Evolutionary conservation across 2,113 vertebrate species (phyloP).

Genomic region (Actenoides lindsayi): DNA sequence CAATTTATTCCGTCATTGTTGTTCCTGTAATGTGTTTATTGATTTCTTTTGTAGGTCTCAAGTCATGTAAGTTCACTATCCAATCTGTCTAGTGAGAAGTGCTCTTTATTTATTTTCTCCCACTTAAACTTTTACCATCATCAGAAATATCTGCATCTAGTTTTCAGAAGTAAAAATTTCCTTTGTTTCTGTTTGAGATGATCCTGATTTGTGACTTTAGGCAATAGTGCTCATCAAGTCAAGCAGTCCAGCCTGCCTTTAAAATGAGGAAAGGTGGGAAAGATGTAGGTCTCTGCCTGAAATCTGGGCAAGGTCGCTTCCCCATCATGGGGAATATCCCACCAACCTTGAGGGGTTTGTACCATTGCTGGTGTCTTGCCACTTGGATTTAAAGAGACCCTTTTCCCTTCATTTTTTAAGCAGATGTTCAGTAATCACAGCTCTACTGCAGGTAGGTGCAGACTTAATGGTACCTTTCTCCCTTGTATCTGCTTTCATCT

Average conservation of each 20-base stretch:
- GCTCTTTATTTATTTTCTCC: conserved; percentile 61
- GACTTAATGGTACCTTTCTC: neutral
- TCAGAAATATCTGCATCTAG: conserved; percentile 54
- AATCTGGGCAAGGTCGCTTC: neutral
- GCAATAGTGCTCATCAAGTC: neutral
- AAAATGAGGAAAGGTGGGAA: neutral
- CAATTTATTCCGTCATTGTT: conserved; percentile 67
- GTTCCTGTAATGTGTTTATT: conserved; percentile 75
- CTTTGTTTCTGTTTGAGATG: conserved; percentile 65
- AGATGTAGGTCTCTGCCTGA: neutral
- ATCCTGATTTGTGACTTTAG: neutral
- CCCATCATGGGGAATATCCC: neutral
- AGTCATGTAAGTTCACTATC: conserved; percentile 69
- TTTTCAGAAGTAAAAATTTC: conserved; percentile 40
- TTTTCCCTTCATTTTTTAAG: neutral
- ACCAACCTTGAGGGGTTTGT: neutral
- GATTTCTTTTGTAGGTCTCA: conserved; percentile 67
- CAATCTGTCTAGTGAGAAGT: conserved; percentile 57
- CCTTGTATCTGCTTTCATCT: neutral
- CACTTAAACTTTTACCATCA: conserved; percentile 56
- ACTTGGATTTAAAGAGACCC: neutral
- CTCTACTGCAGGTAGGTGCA: neutral
- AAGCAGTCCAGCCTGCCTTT: neutral
- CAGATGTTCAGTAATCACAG: neutral
- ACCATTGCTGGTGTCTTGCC: neutral